These are phyloP conservation scores for Drosophila lacicola DNA, from an alignment of 2,888 invertebrate species.

Conservation along the genomic window DNA sequence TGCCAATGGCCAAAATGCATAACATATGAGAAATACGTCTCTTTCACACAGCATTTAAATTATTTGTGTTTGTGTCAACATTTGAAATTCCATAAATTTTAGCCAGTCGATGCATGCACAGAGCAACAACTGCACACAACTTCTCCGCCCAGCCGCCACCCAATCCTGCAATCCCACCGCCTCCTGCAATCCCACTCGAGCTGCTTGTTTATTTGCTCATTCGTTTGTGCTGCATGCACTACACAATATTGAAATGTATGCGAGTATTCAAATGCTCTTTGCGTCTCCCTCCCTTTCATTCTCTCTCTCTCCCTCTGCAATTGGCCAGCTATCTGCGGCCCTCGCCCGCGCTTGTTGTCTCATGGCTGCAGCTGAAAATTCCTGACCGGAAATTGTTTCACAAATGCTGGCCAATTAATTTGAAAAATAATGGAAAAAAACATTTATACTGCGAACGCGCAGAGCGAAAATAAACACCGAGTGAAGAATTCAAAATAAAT, in stretches of 20 bases:
- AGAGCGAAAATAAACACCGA: conserved; percentile 6
- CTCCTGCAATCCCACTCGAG: background rate
- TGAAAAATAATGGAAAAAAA: conserved; percentile 56
- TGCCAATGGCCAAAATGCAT: conserved; percentile 32
- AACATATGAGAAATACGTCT: conserved; percentile 50
- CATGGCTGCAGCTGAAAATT: conserved; percentile 62
- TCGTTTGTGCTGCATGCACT: conserved; percentile 38
- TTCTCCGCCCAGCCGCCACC: background rate
- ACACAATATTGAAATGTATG: conserved; percentile 51
- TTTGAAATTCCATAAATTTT: conserved; percentile 74
- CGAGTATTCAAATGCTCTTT: conserved; percentile 42
- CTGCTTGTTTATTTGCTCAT: conserved; percentile 38
- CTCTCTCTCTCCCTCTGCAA: background rate
- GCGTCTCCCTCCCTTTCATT: background rate
- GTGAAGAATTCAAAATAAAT: conserved; percentile 25
- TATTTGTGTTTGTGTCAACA: conserved; percentile 77
- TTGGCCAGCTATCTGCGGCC: background rate
- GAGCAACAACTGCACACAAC: conserved; percentile 24
- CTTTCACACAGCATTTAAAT: conserved; percentile 68
- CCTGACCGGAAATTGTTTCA: conserved; percentile 80
- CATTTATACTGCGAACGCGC: conserved; percentile 14
- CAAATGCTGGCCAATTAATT: conserved; percentile 74
- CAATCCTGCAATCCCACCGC: background rate
- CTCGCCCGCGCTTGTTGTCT: conserved; percentile 29
- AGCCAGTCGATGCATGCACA: conserved; percentile 49